A percentile compares a stretch with the other conserved stretches of the same genome.
Evolutionary conservation across 2,113 vertebrate genomes (phyloP).

Genomic region (Porphyrio hochstetteri): DNA sequence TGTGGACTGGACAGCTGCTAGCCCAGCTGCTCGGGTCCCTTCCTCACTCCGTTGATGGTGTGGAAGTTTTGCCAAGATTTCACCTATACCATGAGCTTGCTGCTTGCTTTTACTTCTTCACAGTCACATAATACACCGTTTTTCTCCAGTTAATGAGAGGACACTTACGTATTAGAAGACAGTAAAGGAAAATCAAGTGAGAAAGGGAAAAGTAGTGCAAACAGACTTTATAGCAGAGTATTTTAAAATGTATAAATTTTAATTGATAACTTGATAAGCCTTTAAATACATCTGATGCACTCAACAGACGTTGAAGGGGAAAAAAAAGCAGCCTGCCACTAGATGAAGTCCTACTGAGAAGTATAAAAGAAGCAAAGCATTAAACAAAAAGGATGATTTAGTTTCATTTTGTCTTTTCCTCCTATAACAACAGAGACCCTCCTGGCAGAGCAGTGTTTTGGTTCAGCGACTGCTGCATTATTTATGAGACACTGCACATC

Average conservation of each 20-base stretch:
- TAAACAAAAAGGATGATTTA: slow-evolving; percentile 13
- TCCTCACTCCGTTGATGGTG: neutral
- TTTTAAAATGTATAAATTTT: neutral
- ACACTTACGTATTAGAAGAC: neutral
- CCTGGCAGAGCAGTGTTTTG: slow-evolving; percentile 51
- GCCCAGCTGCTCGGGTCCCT: accelerated
- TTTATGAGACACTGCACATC: slow-evolving; percentile 84
- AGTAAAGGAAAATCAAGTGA: neutral
- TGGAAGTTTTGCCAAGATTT: neutral
- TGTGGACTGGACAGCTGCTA: neutral
- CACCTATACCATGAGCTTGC: accelerated
- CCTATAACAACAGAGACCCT: slow-evolving; percentile 10
- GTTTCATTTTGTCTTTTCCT: slow-evolving; percentile 30
- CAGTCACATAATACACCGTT: accelerated
- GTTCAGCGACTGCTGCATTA: slow-evolving; percentile 80
- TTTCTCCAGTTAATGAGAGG: neutral
- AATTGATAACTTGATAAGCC: neutral
- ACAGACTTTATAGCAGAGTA: neutral
- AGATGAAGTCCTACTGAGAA: neutral
- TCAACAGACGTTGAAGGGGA: neutral
- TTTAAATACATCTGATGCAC: neutral
- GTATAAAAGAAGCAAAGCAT: neutral
- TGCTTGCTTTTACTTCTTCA: neutral
- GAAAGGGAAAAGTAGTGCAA: neutral
- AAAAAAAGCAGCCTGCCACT: neutral